Base-by-base conservation (phyloP, 2,888 invertebrate genomes). In the Thumatha senex region DNA sequence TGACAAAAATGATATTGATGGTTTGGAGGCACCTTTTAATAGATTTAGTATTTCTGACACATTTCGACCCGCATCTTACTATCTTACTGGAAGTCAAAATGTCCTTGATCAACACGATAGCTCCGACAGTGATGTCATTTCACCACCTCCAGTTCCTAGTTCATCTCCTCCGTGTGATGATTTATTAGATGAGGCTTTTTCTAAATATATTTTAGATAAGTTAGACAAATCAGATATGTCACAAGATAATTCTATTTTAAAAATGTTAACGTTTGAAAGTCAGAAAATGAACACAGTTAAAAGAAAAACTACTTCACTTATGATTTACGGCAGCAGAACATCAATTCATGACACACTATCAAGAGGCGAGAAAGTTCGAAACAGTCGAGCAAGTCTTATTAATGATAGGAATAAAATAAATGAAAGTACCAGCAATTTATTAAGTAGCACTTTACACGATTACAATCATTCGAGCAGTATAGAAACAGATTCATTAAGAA, bases 1-100 rank as follows among this genome's bases (percentile, higher is more conserved):
- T 63, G 96, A 97, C 68, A 97, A 97, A 82, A 94, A 94, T 0
- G 95, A 95, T 2, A 96, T 96, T 82, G 95, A 97, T 63, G 84
- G 95, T 45, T 92, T 95, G 40, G 95, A 96, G 67, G 93, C 94
- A 0, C 91, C 92, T 5, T 92, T 86, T 58, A 89, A 80, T 65
- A 92, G 97, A 63, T 96, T 97, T 76, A 97, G 97, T 82, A 92
- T 97, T 50, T 97, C 97, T 0, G 97, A 97, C 76, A 97, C 96
- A 1, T 97, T 97, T 76, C 92, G 97, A 47, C 97, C 97, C 0
- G 97, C 97, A 0, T 97, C 97, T 0, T 97, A 97, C 76, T 97
- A 97, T 78, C 80, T 97, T 39, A 95, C 95, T 18, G 94, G 94
- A 0, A 95, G 94, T 70, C 93, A 93, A 67, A 92, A 92, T 50